Conservation (phyloP, 2,113 vertebrate species). For the Semnopithecus entellus region DNA sequence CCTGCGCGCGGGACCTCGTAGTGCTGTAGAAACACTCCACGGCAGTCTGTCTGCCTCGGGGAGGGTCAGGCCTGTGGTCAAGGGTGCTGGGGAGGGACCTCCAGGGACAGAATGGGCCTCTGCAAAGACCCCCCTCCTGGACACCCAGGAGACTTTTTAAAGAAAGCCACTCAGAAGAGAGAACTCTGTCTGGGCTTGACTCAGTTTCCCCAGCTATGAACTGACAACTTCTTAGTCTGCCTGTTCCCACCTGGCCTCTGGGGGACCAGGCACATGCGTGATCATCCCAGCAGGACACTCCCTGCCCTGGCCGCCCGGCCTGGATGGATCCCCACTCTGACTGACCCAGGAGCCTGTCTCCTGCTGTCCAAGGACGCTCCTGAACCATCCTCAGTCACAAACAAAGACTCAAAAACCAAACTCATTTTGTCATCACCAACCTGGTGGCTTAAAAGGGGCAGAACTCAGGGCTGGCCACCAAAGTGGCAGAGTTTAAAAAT, state of each 20-base stretch:
- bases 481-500: slow-evolving; percentile 18
- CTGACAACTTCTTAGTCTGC: neutral
- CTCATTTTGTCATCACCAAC: neutral
- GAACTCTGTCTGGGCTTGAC: neutral
- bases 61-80: neutral
- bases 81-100: neutral
- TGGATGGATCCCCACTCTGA: neutral
- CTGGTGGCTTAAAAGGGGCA: neutral
- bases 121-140: fast-evolving
- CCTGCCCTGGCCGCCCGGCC: neutral
- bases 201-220: neutral
- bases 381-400: neutral
- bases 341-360: neutral
- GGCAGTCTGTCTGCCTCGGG: slow-evolving; percentile 39
- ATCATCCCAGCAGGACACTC: fast-evolving
- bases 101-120: neutral
- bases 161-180: neutral
- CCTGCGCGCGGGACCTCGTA: slow-evolving; percentile 70
- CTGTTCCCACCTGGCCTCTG: fast-evolving
- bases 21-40: slow-evolving; percentile 65
- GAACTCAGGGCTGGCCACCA: neutral
- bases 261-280: fast-evolving
- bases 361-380: neutral
- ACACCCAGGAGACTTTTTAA: fast-evolving
- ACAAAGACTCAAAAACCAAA: neutral